A percentile compares a stretch with the other conserved stretches of the same genome.
Evolutionary conservation across 2,113 vertebrate species (phyloP).

Genomic region (Sardina pilchardus): DNA sequence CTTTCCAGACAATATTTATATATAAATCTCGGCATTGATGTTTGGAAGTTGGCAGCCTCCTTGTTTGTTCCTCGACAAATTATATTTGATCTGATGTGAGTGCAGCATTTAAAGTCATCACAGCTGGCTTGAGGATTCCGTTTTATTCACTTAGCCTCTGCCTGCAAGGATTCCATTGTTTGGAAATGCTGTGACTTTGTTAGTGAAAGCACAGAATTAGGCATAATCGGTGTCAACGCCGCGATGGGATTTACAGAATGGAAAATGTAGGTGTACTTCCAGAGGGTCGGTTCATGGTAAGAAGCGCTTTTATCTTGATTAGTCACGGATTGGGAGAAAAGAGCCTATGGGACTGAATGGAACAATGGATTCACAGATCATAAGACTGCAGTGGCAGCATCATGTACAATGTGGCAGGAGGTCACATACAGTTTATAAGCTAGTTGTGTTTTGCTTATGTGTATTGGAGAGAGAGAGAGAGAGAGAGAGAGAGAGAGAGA

Average conservation of each 20-base stretch:
- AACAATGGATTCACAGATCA: not conserved
- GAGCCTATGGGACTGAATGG: not conserved
- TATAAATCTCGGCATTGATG: not conserved
- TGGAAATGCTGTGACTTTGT: slow-evolving; percentile 5
- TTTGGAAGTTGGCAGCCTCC: not conserved
- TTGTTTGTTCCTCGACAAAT: not conserved
- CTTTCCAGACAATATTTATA: not conserved
- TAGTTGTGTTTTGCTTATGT: not conserved
- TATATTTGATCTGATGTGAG: slow-evolving; percentile 1
- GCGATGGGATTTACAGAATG: not conserved
- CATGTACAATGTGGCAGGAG: not conserved
- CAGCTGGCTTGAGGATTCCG: not conserved
- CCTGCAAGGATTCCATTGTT: slow-evolving; percentile 10
- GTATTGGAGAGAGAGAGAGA: not conserved
- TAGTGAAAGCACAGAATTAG: slow-evolving; percentile 9
- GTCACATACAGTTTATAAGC: not conserved
- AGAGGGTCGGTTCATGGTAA: not conserved
- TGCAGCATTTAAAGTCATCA: not conserved
- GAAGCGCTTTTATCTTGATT: not conserved
- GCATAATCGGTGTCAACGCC: not conserved
- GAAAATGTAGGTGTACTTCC: not conserved
- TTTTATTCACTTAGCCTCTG: not conserved
- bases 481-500: no score
- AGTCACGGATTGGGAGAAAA: not conserved
- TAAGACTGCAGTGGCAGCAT: not conserved